Conservation (phyloP, 2,797 vertebrate species). For the Tapera naevia region DNA sequence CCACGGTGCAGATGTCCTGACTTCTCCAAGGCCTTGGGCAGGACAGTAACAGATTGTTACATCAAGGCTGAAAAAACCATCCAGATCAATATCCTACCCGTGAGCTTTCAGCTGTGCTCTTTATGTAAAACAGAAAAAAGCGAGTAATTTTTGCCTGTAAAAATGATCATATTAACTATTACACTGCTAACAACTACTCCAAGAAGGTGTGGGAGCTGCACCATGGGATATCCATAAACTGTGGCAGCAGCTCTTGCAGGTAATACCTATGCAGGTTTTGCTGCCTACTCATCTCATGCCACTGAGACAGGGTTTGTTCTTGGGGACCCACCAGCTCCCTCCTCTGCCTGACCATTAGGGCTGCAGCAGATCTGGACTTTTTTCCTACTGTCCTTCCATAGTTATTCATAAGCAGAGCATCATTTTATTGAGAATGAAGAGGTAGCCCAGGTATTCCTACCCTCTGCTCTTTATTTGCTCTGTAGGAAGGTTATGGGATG, state of each 20-base stretch:
- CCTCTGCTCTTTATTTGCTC: neutral
- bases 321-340: neutral
- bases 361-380: neutral
- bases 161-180: neutral
- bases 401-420: neutral
- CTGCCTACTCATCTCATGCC: neutral
- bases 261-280: neutral
- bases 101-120: neutral
- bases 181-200: neutral
- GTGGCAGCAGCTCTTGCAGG: neutral
- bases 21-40: neutral
- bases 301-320: rapidly evolving
- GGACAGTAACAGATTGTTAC: neutral
- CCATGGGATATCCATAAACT: neutral
- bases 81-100: neutral
- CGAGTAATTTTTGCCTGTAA: neutral
- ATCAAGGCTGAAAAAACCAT: neutral
- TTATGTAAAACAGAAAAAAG: neutral
- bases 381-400: neutral
- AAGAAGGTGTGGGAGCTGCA: neutral
- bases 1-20: neutral
- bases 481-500: neutral
- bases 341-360: neutral
- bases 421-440: neutral
- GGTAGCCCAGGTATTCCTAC: neutral